Conservation (phyloP, 1,140 invertebrate species). For the Trachelipus rathkii region DNA sequence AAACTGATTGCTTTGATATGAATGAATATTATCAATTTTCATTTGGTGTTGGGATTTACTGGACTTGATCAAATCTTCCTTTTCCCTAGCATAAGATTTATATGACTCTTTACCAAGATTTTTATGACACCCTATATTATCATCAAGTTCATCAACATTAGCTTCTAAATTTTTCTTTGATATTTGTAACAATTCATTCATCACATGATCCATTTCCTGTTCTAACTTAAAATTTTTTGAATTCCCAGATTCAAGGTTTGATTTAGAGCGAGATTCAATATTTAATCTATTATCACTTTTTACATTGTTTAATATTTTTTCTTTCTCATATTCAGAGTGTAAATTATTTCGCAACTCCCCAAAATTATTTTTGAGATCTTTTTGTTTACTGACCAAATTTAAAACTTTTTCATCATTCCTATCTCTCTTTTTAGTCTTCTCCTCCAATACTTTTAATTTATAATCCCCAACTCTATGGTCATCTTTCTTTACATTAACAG, state of each 20-base stretch:
- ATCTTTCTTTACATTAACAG: not conserved
- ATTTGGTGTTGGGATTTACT: not conserved
- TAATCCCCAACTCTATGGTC: too few species aligned
- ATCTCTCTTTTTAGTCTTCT: too few species aligned
- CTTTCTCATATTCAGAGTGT: too few species aligned
- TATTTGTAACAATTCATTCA: constrained; percentile 43
- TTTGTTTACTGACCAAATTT: too few species aligned
- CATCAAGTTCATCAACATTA: not conserved
- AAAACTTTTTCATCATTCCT: too few species aligned
- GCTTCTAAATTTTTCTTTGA: constrained; percentile 33
- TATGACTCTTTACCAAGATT: not conserved
- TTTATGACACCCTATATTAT: not conserved
- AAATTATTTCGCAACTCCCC: too few species aligned
- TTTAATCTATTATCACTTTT: too few species aligned
- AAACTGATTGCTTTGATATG: too few species aligned
- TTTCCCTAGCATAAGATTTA: not conserved
- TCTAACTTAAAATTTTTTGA: constrained; percentile 37
- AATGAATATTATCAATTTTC: not conserved
- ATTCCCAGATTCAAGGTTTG: constrained; percentile 8
- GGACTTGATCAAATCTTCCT: not conserved
- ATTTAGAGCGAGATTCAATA: constrained; percentile 7
- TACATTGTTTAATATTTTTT: too few species aligned
- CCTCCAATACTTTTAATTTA: too few species aligned
- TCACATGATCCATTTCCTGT: constrained; percentile 42
- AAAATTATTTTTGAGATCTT: too few species aligned